These are phyloP conservation scores for Chiridota heheva DNA, from an alignment of 35 echinoderm and acorn worm species.

Conservation along the genomic window DNA sequence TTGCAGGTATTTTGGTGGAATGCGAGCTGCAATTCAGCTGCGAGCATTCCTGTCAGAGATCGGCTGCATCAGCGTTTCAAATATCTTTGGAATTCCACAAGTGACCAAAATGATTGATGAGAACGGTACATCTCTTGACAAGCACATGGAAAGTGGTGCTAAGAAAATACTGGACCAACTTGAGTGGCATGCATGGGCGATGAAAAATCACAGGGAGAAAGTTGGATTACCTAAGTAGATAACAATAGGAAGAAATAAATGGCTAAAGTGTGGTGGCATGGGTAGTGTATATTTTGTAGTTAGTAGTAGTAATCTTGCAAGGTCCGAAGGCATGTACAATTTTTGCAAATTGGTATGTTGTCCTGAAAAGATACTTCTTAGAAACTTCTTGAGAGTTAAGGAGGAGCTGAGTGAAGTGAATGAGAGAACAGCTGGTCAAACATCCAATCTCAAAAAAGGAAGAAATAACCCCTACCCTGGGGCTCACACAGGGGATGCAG, in stretches of 20 bases:
- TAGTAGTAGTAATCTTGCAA: no score
- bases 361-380: no score
- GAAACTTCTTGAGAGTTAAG: no score
- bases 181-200: constrained; percentile 86
- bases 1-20: constrained; percentile 85
- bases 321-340: no score
- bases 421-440: no score
- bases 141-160: constrained; percentile 88
- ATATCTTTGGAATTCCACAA: constrained; percentile 91
- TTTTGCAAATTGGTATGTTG: no score
- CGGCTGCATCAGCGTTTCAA: constrained; percentile 89
- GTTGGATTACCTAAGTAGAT: constrained; percentile 53
- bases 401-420: no score
- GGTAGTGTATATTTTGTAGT: neutral
- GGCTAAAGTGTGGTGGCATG: neutral
- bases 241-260: no score
- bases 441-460: no score
- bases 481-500: no score
- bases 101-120: constrained; percentile 43
- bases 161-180: constrained; percentile 63
- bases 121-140: constrained; percentile 42
- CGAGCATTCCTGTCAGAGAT: constrained; percentile 79
- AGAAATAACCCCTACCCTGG: no score
- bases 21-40: constrained; percentile 93
- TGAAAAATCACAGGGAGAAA: constrained; percentile 75